Percentiles rank a stretch among this genome's conserved stretches.
Conservation (phyloP, 1,140 invertebrate genomes). For the Drosophila bipectinata region DNA sequence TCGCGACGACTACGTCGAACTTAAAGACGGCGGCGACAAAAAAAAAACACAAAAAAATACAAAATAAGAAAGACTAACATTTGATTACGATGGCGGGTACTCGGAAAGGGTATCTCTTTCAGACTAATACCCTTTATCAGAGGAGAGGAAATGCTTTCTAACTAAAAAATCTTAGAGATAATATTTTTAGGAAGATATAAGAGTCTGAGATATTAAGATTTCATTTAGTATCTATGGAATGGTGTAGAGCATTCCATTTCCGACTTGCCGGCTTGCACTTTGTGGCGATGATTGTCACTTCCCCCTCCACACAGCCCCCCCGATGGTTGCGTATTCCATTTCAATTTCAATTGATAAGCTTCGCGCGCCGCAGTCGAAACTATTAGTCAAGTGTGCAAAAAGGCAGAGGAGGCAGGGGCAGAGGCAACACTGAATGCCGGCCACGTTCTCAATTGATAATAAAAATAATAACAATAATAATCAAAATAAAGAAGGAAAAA, state of each 20-base stretch:
- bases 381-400: conserved; percentile 77
- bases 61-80: conserved; percentile 40
- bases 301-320: conserved; percentile 11
- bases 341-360: conserved; percentile 78
- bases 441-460: conserved; percentile 82
- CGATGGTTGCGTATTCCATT: conserved; percentile 65
- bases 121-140: conserved; percentile 20
- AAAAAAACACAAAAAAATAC: conserved; percentile 28
- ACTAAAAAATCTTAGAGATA: background rate
- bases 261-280: conserved; percentile 7
- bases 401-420: background rate
- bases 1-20: conserved; percentile 59
- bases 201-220: background rate
- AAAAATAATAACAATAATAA: conserved; percentile 80
- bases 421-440: conserved; percentile 66
- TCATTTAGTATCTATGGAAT: background rate
- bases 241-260: conserved; percentile 36
- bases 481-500: conserved; percentile 57
- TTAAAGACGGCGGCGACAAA: conserved; percentile 19
- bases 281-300: conserved; percentile 16
- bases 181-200: background rate
- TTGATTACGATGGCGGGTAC: conserved; percentile 58
- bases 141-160: background rate
- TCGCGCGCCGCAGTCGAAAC: conserved; percentile 60
- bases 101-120: conserved; percentile 18